Base-by-base conservation (phyloP, 1,140 invertebrate genomes). In the Psilanteris sp. region DNA sequence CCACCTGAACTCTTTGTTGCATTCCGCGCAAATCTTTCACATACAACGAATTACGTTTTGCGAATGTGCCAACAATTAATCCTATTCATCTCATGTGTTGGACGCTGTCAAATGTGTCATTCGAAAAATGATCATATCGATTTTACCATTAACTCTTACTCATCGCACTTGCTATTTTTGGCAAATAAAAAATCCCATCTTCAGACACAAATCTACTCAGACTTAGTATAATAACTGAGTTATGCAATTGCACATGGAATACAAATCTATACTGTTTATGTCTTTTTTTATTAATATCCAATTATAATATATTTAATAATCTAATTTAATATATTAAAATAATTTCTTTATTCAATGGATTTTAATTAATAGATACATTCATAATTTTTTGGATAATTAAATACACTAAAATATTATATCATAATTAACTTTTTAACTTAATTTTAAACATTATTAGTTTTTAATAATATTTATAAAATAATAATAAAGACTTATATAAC, bases 101-200 rank as follows among this genome's bases (percentile, higher is more conserved):
- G n/a, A 3, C 15, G 13, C 32, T 52, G 41, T 62, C 67, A 55
- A 46, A 59, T 46, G 15, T 46, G 14, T 32, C 13, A 20, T 16
- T 39, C 37, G 22, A 11, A 20, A 61, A 61, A 54, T 52, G 37
- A 70, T 70, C 31, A 61, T 70, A 70, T 70, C 46, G 54, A 70
- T 61, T 61, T 37, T 54, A 24, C 31, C 36, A 44, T 61, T 46
- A 22, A 10, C 18, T 29, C 46, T 59, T 70, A 70, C 34, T 57
- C 52, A 68, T 46, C 62, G 16, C 11, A 29, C 1, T 8, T 2
- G 32, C 31, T 59, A 54, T 52, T 70, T 61, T 70, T 5, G 34
- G 26, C 27, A 18, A 32, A 55, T 37, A 32, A 15, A 31, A 26
- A 64, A 16, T 32, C 24, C 37, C 55, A 36, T 61, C 44, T 44